Evolutionary conservation across 2,888 invertebrate genomes (phyloP).

Genomic region (Drosophila stalkeri): DNA sequence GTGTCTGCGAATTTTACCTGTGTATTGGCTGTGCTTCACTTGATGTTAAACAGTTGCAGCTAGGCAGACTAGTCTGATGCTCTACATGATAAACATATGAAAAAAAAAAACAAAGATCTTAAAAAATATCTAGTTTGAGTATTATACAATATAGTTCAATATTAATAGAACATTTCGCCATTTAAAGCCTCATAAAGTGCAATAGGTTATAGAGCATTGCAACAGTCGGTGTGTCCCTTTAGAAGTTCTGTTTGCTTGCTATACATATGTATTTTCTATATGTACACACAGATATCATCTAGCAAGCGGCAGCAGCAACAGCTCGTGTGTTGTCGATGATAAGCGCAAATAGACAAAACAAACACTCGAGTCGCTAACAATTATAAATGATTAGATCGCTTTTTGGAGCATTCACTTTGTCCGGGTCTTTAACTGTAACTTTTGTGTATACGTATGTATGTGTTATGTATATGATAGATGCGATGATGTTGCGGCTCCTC

Average conservation of each 20-base stretch:
- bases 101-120: background rate
- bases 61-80: conserved; percentile 19
- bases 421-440: conserved; percentile 73
- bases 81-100: conserved; percentile 3
- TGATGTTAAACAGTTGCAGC: conserved; percentile 28
- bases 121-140: too few species aligned
- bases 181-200: too few species aligned
- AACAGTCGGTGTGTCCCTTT: conserved; percentile 9
- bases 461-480: conserved; percentile 32
- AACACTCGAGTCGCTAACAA: conserved; percentile 76
- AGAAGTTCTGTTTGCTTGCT: conserved; percentile 11
- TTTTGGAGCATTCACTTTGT: conserved; percentile 78
- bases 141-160: background rate
- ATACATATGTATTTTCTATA: conserved; percentile 40
- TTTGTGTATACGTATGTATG: conserved; percentile 43
- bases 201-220: conserved; percentile 4
- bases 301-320: conserved; percentile 28
- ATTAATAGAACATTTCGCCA: background rate
- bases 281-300: conserved; percentile 52
- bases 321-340: conserved; percentile 69
- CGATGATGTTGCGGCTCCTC: conserved; percentile 35
- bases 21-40: conserved; percentile 35
- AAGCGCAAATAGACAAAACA: conserved; percentile 78
- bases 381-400: conserved; percentile 80
- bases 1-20: conserved; percentile 33